Base-by-base conservation (phyloP, 2,888 invertebrate genomes). In the Slavum lentiscoides region DNA sequence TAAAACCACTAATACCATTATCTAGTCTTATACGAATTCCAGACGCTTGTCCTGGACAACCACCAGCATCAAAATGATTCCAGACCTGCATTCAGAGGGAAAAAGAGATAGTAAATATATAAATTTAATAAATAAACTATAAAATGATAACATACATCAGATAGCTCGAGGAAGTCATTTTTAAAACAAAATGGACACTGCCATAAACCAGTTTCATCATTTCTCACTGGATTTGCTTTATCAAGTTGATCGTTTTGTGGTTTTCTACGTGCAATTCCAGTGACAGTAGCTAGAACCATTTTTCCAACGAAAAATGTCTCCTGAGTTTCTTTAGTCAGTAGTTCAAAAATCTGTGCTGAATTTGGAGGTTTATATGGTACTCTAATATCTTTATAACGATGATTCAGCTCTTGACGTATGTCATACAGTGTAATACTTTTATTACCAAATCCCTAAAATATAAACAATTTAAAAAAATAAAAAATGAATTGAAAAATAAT, bases 131-230 rank as follows among this genome's bases (percentile, higher is more conserved):
- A 64, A 53, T 67, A 39, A 66, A 39, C 8, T 17, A 74, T n/a
- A 66, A 30, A 23, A 30, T 81, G 58, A 30, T 72, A 81, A 72
- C 66, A 82, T 84, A 88, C 89, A 88, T 97, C 97, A 30, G 96
- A 95, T 53, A 98, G 88, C 86, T 98, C 98, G 0, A 96, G 94
- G 85, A 98, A 97, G 87, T 97, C 96, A 86, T 96, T 96, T 86
- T 96, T 96, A 84, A 94, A 89, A 88, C 98, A 98, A 88, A 98
- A 97, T 0, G 97, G 97, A 88, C 98, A 98, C 86, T 97, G 95
- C 98, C 98, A 98, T 62, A 97, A 88, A 0, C 96, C 96, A 11
- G 95, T 95, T 85, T 96, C 95, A 82, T 97, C 97, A 85, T 97
- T 95, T 84, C 96, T 90, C 66, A 96, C 94, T 0, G 98, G 98